These are phyloP conservation scores for Cephus spinipes DNA, from an alignment of 2,888 invertebrate species.

Conservation along the genomic window DNA sequence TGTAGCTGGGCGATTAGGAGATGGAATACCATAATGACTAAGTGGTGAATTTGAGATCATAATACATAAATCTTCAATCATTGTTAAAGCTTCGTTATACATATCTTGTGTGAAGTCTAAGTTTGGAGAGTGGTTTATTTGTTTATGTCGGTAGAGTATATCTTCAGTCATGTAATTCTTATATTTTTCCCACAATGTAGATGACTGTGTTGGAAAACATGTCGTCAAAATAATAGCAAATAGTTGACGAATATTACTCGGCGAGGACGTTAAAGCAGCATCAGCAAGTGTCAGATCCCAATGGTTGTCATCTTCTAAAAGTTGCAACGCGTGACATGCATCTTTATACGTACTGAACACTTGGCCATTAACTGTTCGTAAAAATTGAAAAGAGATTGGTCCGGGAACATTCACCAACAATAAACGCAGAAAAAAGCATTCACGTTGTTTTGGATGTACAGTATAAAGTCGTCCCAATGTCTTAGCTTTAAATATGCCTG, in stretches of 20 bases:
- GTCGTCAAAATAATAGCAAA: slow-evolving; percentile 48
- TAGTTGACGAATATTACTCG: slow-evolving; percentile 47
- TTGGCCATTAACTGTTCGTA: slow-evolving; percentile 38
- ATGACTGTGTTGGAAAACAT: slow-evolving; percentile 43
- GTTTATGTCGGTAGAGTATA: slow-evolving; percentile 45
- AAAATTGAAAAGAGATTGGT: slow-evolving; percentile 38
- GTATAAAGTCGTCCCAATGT: slow-evolving; percentile 22
- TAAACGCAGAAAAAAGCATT: slow-evolving; percentile 30
- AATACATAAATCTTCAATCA: slow-evolving; percentile 45
- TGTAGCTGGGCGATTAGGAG: slow-evolving; percentile 25
- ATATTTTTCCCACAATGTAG: slow-evolving; percentile 46
- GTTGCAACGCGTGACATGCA: slow-evolving; percentile 43
- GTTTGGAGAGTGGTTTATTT: slow-evolving; percentile 32
- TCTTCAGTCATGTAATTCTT: slow-evolving; percentile 48
- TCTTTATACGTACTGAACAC: slow-evolving; percentile 34
- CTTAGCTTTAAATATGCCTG: slow-evolving; percentile 25
- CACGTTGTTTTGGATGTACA: slow-evolving; percentile 18
- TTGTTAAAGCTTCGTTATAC: slow-evolving; percentile 48
- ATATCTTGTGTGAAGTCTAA: slow-evolving; percentile 38
- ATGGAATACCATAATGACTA: slow-evolving; percentile 43
- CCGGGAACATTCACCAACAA: slow-evolving; percentile 38
- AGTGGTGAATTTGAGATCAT: slow-evolving; percentile 29
- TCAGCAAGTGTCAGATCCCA: slow-evolving; percentile 37
- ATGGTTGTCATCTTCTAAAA: slow-evolving; percentile 32
- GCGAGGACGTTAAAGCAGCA: slow-evolving; percentile 36